A percentile compares a stretch with the other conserved stretches of the same genome.
These are phyloP conservation scores for Clistopyga incitator DNA, from an alignment of 2,888 invertebrate genomes.

Conservation along the genomic window DNA sequence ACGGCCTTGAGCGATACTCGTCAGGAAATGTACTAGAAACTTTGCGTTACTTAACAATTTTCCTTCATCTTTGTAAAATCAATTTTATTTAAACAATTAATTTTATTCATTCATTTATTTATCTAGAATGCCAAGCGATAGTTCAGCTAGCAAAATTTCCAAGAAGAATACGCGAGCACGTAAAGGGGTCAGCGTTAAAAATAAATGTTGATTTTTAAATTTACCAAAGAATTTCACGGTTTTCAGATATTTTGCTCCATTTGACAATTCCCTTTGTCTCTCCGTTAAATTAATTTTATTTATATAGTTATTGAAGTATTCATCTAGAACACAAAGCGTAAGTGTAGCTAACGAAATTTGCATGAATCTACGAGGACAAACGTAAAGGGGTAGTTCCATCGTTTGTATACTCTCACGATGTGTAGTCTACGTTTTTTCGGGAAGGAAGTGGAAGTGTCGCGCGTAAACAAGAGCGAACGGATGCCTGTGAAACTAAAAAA, in stretches of 20 bases:
- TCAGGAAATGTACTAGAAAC: background rate
- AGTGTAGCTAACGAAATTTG: background rate
- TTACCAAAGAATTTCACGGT: too few species aligned
- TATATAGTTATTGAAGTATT: background rate
- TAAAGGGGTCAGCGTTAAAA: too few species aligned
- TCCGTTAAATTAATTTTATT: background rate
- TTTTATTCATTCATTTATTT: too few species aligned
- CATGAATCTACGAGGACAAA: background rate
- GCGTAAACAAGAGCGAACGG: conserved; percentile 66
- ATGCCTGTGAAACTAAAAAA: conserved; percentile 24
- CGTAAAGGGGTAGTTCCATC: conserved; percentile 6
- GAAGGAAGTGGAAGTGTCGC: conserved; percentile 53
- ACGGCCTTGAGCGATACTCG: background rate
- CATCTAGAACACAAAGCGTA: background rate
- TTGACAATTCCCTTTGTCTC: background rate
- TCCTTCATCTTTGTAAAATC: too few species aligned
- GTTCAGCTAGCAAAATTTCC: too few species aligned
- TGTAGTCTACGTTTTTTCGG: conserved; percentile 8
- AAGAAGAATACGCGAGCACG: too few species aligned
- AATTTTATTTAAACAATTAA: too few species aligned
- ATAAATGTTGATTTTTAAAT: too few species aligned
- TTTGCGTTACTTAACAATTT: too few species aligned
- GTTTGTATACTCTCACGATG: conserved; percentile 11
- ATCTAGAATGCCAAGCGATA: too few species aligned
- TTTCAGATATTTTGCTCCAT: too few species aligned